These are phyloP conservation scores for Sorex araneus DNA, from an alignment of 2,113 vertebrate genomes.

Conservation along the genomic window DNA sequence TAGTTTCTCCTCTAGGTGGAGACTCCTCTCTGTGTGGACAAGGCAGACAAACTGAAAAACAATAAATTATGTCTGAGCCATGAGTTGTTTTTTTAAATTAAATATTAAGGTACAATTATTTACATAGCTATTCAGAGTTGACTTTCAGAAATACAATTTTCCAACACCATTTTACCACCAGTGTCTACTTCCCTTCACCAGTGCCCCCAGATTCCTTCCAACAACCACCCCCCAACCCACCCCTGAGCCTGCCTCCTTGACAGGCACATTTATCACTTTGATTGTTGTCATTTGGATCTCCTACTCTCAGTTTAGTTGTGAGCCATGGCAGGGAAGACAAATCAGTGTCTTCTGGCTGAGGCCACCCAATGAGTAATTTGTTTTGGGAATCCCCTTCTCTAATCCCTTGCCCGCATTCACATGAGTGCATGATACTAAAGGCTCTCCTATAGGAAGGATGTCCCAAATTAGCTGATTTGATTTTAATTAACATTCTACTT, in stretches of 20 bases:
- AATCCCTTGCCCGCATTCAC: background rate
- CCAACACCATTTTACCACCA: no score
- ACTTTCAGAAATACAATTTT: no score
- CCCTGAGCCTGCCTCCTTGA: no score
- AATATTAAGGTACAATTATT: no score
- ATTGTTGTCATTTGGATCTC: no score
- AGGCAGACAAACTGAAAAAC: background rate
- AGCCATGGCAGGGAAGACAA: background rate
- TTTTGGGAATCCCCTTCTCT: background rate
- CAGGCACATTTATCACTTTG: no score
- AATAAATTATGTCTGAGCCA: slow-evolving; percentile 33
- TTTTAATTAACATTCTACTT: background rate
- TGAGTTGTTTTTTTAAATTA: background rate
- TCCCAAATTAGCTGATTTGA: slow-evolving; percentile 15
- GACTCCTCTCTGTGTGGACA: background rate
- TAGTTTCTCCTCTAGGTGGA: background rate
- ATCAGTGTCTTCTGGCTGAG: background rate
- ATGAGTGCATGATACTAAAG: slow-evolving; percentile 12
- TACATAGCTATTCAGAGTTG: no score
- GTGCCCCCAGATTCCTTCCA: no score
- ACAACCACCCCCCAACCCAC: no score
- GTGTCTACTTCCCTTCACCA: no score
- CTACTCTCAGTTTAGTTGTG: background rate
- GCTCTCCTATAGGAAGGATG: background rate
- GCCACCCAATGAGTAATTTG: background rate